Conservation (phyloP, 2,113 vertebrate species). For the Cygnus buccinator region DNA sequence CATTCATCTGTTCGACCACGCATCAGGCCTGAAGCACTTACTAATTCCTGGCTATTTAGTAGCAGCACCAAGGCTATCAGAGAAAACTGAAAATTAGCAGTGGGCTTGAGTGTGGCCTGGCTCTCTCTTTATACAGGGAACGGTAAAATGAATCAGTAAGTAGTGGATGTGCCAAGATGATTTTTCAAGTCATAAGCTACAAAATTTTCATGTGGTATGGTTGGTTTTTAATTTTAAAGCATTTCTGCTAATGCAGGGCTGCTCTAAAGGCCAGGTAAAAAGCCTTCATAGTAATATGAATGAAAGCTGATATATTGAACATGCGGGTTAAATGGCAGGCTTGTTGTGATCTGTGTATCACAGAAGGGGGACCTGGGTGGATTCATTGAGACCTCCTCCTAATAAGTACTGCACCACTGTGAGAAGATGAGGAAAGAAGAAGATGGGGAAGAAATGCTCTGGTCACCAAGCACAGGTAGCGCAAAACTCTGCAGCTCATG, state of each 20-base stretch:
- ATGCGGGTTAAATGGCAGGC: not conserved
- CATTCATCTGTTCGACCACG: not conserved
- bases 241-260: not conserved
- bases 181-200: not conserved
- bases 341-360: not conserved
- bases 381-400: not conserved
- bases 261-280: not conserved
- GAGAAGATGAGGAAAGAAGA: not conserved
- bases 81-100: not conserved
- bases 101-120: not conserved
- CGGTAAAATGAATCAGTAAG: not conserved
- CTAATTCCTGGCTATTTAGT: not conserved
- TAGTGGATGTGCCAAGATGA: not conserved
- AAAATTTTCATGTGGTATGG: not conserved
- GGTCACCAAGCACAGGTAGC: fast-evolving
- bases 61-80: not conserved
- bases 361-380: not conserved
- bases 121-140: not conserved
- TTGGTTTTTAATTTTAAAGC: not conserved
- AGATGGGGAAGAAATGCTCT: not conserved
- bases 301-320: not conserved
- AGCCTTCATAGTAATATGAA: not conserved
- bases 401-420: not conserved
- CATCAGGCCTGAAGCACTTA: not conserved
- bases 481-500: not conserved